A percentile compares a stretch with the other conserved stretches of the same genome.
Conservation (phyloP, 2,888 invertebrate species). For the Drosophila antonietae region DNA sequence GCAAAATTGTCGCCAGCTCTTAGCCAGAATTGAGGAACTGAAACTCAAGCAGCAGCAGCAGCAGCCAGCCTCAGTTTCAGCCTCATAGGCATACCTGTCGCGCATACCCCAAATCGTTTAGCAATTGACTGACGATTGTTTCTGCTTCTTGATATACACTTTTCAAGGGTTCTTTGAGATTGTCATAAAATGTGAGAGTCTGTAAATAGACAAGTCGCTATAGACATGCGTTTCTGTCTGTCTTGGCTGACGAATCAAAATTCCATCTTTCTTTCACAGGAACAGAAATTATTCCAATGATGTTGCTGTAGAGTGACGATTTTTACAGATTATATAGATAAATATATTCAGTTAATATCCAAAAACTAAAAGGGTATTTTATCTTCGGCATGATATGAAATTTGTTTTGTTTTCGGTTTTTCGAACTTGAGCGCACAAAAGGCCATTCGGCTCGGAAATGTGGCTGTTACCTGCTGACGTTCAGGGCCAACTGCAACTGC, state of each 20-base stretch:
- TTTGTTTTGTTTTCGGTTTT: slow-evolving; percentile 4
- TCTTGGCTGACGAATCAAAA: neutral
- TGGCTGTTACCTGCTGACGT: slow-evolving; percentile 33
- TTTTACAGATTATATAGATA: too few relatives aligned
- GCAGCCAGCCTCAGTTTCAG: slow-evolving; percentile 10
- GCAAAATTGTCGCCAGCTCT: slow-evolving; percentile 82
- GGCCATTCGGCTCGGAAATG: slow-evolving; percentile 51
- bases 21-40: slow-evolving; percentile 36
- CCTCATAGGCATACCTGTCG: slow-evolving; percentile 77
- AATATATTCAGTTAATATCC: too few relatives aligned
- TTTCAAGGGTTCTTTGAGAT: neutral
- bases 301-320: too few relatives aligned
- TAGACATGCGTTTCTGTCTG: too few relatives aligned
- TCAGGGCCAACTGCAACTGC: slow-evolving; percentile 52
- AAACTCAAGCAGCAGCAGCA: slow-evolving; percentile 23
- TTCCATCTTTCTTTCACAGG: neutral
- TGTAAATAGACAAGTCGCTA: neutral
- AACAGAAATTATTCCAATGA: neutral
- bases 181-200: neutral
- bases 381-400: neutral
- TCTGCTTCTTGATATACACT: slow-evolving; percentile 19
- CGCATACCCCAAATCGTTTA: slow-evolving; percentile 77
- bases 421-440: slow-evolving; percentile 56
- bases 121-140: slow-evolving; percentile 78
- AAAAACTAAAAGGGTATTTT: neutral